Base-by-base conservation (phyloP, 2,113 vertebrate genomes). In the Protomyctophum bolini region DNA sequence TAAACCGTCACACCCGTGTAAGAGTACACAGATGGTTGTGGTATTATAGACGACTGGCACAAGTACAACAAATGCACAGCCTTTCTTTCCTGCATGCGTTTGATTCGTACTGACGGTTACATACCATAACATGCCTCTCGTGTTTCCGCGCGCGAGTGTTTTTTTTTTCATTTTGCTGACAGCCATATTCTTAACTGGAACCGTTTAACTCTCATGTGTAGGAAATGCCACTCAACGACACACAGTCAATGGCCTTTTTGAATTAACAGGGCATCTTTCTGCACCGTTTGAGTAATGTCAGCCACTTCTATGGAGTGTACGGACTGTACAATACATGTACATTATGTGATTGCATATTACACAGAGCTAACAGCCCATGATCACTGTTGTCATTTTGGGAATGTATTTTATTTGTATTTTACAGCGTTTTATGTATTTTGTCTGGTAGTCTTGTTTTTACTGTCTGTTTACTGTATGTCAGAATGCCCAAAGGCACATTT, bases 271-370 rank as follows among this genome's bases (percentile, higher is more conserved):
- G 47, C 79, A 77, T 60, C 47, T 49, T 58, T 79, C 15, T 11
- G 47, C 75, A 63, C 62, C 51, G 79, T 68, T 50, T 70, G 71
- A 83, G 70, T 71, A 59, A 72, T 70, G 69, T 75, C 66, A 63
- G 12, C 75, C 47, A 48, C 66, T 77, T 28, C 70, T 83, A 80
- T 85, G 59, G 3, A 41, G 3, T 41, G 84, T 71, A 83, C 76
- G 75, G 62, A 60, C 72, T 73, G n/a, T n/a, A 56, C 72, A 87
- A 51, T 63, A 41, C 73, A 63, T 14, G 33, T 41, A 41, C 33
- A 6, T 6, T 41, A 41, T 59, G 5, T 66, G 68, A 81, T 81
- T 82, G 21, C 21, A 21, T 21, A 21, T 1, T 21, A 85, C 72
- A 83, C 76, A 77, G 75, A 59, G 56, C 72, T 73, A 56, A 74